phyloP scores from a whole-genome alignment of 1,140 invertebrate species.

The Brachionus calyciflorus region DNA sequence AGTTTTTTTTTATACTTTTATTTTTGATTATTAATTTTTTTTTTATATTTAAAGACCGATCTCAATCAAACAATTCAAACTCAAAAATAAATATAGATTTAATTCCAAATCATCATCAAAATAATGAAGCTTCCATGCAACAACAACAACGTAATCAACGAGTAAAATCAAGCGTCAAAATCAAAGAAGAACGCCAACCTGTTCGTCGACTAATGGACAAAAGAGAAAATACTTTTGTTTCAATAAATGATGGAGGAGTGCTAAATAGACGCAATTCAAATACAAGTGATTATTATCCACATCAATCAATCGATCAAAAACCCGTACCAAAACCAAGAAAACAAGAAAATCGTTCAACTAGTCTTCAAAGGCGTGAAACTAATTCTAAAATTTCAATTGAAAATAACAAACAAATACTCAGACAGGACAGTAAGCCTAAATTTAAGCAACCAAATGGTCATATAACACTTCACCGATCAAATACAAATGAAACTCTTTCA shows the following conservation, averaged over 20 bases:
- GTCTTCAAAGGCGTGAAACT: neutral
- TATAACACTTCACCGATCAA: neutral
- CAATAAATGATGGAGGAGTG: neutral
- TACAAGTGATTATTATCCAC: neutral
- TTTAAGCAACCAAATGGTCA: neutral
- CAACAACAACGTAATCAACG: neutral
- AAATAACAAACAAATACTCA: neutral
- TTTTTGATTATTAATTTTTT: neutral
- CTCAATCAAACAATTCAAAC: slow-evolving; percentile 8
- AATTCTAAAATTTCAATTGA: neutral
- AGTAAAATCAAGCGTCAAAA: slow-evolving; percentile 7
- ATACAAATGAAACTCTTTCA: neutral
- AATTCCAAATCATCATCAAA: slow-evolving; percentile 6
- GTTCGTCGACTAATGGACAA: neutral
- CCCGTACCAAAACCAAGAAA: neutral
- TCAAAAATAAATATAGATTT: neutral
- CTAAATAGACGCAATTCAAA: slow-evolving; percentile 12
- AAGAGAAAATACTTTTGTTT: neutral
- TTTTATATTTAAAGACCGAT: neutral
- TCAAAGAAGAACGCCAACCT: neutral
- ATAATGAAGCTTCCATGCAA: neutral
- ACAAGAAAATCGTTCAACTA: neutral
- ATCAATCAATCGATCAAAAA: neutral
- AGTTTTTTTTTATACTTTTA: neutral
- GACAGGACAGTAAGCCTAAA: neutral